These are phyloP conservation scores for Melangyna quadrimaculata DNA, from an alignment of 2,888 invertebrate species.

Conservation along the genomic window DNA sequence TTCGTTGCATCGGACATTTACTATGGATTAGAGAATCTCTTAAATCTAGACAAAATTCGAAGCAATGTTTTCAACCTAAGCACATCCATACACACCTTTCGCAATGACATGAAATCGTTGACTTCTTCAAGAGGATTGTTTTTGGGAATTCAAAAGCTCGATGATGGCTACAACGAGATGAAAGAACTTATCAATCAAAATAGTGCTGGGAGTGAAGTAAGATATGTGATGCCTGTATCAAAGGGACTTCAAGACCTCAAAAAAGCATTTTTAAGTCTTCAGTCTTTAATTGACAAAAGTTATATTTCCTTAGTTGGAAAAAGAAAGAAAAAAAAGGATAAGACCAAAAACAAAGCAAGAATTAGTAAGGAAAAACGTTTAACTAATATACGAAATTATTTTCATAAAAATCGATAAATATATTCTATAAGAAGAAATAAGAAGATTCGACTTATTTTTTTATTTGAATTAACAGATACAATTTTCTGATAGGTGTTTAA, in stretches of 20 bases:
- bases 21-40: conserved; percentile 74
- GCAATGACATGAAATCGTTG: conserved; percentile 71
- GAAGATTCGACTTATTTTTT: no score
- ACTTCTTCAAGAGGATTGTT: conserved; percentile 59
- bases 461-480: no score
- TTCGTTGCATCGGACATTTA: conserved; percentile 59
- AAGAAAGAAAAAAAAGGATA: conserved; percentile 1
- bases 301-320: not conserved
- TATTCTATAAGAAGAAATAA: no score
- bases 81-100: conserved; percentile 20
- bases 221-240: conserved; percentile 18
- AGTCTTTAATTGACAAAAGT: conserved; percentile 8
- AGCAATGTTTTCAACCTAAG: conserved; percentile 15
- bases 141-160: conserved; percentile 73
- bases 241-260: conserved; percentile 42
- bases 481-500: no score
- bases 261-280: conserved; percentile 25
- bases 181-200: conserved; percentile 72
- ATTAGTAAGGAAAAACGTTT: not conserved
- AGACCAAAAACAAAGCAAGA: not conserved
- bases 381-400: not conserved
- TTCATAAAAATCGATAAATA: no score
- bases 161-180: conserved; percentile 76
- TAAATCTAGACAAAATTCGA: conserved; percentile 74
- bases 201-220: not conserved